phyloP scores from a whole-genome alignment of 2,888 invertebrate genomes.

The Aphidoletes aphidimyza region DNA sequence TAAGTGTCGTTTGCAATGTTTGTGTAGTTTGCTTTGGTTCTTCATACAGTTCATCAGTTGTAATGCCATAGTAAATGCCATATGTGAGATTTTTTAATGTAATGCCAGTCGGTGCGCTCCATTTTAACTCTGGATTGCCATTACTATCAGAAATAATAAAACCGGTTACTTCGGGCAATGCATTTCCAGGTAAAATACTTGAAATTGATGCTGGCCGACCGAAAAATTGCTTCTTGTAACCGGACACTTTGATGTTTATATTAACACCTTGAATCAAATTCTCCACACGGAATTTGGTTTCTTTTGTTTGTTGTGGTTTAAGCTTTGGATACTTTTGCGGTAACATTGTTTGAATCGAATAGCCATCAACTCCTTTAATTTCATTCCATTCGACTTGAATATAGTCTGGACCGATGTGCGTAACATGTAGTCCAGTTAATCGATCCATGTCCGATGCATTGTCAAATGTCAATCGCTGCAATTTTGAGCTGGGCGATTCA shows the following conservation, averaged over 20 bases:
- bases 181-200: conserved; percentile 64
- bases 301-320: conserved; percentile 66
- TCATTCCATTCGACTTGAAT: conserved; percentile 73
- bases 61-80: conserved; percentile 77
- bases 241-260: conserved; percentile 67
- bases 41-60: conserved; percentile 70
- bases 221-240: conserved; percentile 68
- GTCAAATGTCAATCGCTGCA: conserved; percentile 72
- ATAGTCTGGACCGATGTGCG: conserved; percentile 68
- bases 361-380: conserved; percentile 71
- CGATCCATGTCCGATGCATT: conserved; percentile 73
- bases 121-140: neutral
- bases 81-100: conserved; percentile 67
- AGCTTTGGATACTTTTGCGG: conserved; percentile 70
- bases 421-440: conserved; percentile 69
- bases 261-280: conserved; percentile 67
- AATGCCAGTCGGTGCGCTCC: conserved; percentile 60
- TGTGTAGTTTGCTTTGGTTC: conserved; percentile 68
- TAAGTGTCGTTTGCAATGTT: conserved; percentile 70
- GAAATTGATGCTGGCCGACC: conserved; percentile 64
- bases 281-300: conserved; percentile 65
- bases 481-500: conserved; percentile 72
- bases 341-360: conserved; percentile 69
- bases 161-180: conserved; percentile 66
- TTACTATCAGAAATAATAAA: conserved; percentile 67